Conservation (phyloP, 2,888 invertebrate species). For the Ichneumon xanthorius region DNA sequence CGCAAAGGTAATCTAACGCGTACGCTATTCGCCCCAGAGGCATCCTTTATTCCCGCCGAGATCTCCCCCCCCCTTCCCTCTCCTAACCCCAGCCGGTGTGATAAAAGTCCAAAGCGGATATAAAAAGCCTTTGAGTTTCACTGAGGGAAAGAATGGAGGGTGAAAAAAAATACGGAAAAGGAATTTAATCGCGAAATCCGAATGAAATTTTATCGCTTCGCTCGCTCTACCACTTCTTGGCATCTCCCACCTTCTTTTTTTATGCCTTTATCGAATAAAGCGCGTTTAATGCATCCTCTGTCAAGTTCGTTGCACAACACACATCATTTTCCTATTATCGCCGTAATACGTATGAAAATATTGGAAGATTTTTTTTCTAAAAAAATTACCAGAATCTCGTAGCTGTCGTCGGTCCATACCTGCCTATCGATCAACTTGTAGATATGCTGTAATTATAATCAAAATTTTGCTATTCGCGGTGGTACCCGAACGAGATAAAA, state of each 20-base stretch:
- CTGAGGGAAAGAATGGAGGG: constrained; percentile 28
- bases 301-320: neutral
- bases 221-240: constrained; percentile 14
- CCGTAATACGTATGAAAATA: neutral
- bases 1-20: constrained; percentile 64
- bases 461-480: neutral
- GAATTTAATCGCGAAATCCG: constrained; percentile 58
- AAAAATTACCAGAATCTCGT: neutral
- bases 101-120: constrained; percentile 58
- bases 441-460: neutral
- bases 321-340: neutral
- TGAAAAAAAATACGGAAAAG: constrained; percentile 8
- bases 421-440: neutral
- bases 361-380: neutral
- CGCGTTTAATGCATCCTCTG: neutral
- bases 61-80: neutral
- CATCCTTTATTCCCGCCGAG: constrained; percentile 59
- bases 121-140: constrained; percentile 56
- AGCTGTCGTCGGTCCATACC: neutral
- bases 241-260: neutral
- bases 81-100: neutral
- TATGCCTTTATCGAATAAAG: neutral
- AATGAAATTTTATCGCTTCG: constrained; percentile 60
- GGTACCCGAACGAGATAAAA: neutral
- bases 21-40: constrained; percentile 52